Evolutionary conservation across 2,888 invertebrate genomes (phyloP).

Genomic region (Plagodis pulveraria): DNA sequence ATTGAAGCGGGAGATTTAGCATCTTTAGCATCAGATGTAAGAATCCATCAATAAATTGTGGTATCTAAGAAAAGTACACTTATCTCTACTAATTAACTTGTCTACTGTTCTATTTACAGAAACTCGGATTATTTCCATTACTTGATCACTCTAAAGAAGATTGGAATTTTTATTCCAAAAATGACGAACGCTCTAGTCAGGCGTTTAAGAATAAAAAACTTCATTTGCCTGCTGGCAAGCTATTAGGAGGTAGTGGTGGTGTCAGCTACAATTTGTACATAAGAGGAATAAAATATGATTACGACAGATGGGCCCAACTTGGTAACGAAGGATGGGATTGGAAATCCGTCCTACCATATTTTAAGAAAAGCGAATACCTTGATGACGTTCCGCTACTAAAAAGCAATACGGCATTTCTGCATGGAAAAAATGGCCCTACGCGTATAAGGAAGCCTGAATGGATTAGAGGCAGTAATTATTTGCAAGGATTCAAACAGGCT

Average conservation of each 20-base stretch:
- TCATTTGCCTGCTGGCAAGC: conserved; percentile 85
- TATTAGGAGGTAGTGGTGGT: conserved; percentile 86
- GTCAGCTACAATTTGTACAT: conserved; percentile 1
- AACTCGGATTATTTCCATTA: conserved; percentile 16
- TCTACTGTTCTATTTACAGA: not conserved
- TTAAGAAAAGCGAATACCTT: not conserved
- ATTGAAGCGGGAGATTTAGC: conserved; percentile 87
- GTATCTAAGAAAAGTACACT: not conserved
- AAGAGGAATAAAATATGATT: not conserved
- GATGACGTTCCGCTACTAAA: not conserved
- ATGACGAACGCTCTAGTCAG: conserved; percentile 52
- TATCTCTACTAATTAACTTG: too few species aligned
- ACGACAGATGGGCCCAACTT: conserved; percentile 1
- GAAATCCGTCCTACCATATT: conserved; percentile 1
- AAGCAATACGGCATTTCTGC: conserved; percentile 1
- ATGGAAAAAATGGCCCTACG: not conserved
- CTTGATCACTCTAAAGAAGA: conserved; percentile 34
- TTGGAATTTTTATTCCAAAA: conserved; percentile 49
- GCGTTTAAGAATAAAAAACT: conserved; percentile 41
- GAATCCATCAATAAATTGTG: not conserved
- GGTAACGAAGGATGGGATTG: conserved; percentile 5
- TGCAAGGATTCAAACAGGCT: conserved; percentile 25
- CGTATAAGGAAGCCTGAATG: not conserved
- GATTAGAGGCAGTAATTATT: conserved; percentile 2
- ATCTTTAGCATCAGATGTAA: conserved; percentile 44